Base-by-base conservation (phyloP, 2,113 vertebrate species). In the Sphaerodactylus townsendi region DNA sequence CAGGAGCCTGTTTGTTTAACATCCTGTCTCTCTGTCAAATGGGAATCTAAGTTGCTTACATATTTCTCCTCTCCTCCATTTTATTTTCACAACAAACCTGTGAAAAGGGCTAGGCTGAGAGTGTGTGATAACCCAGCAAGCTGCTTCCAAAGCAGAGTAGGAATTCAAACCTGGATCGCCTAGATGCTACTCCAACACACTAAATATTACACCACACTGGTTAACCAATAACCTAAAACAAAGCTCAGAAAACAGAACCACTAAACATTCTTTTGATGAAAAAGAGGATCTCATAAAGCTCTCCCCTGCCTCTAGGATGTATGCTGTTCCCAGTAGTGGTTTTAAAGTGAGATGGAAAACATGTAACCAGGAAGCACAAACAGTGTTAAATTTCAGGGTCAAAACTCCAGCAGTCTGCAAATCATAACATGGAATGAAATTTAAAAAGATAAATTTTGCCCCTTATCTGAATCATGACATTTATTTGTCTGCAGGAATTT, bases 301-400 rank as follows among this genome's bases (percentile, higher is more conserved):
- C 28, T 30, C 25, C 41, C 19, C n/a, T 35, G n/a, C 48, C 73
- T 75, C 6, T 59, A 10, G 14, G 25, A 59, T 25, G 33, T 41
- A 59, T 62, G 35, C 15, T 71, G 30, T 41, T 73, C 44, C 44
- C 41, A 33, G 11, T 28, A 69, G 15, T 69, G 28, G n/a, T 81
- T 70, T 25, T 81, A 66, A 37, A 41, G 48, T 39, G 19, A 37
- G n/a, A 28, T 30, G 17, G 28, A 21, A 71, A 6, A 59, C 37
- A 82, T 73, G 44, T 35, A 39, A 81, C 64, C 70, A 84, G 81
- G 85, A 92, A 66, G 64, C 87, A 83, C 83, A 88, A 88, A 4
- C 4, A 53, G 0, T 25, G 33, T 88, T 86, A 50, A 30, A 83
- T 84, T 85, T 72, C 15, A 75, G 77, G 17, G n/a, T 33, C 84